Evolutionary conservation across 1,140 invertebrate species (phyloP), one percentile per base, ranked within the genome.

Genomic region (Drosophila albomicans): DNA sequence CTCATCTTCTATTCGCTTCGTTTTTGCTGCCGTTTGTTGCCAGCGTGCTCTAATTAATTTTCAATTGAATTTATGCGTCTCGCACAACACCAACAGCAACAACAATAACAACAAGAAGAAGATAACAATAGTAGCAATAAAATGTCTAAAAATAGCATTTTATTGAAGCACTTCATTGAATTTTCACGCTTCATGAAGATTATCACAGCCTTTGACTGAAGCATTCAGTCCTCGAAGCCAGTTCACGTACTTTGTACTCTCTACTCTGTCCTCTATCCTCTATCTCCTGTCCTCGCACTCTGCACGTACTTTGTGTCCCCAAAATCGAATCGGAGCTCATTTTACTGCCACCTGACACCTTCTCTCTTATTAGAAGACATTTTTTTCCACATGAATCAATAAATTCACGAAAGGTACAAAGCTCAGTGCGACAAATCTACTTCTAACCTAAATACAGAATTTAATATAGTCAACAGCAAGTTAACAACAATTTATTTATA

Each of bases 11-110:
- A 15, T n/a, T 15, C 43, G 20, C 25, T 15, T 65, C 6, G n/a
- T n/a, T 41, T 10, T 13, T 71, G 6, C 41, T 30, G 28, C 51
- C 16, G 43, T 58, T 11, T 57, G n/a, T 32, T 67, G 51, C 6
- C 59, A 51, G 45, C 25, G 48, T 32, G 70, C 41, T 49, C 82
- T 86, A 85, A 85, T 85, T 86, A 69, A 85, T 86, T 85, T 86
- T 68, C 66, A 81, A 86, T 81, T 45, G 52, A 80, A 80, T 80
- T 80, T 74, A 80, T 74, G 65, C 62, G 59, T 48, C 51, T 35
- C 59, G 54, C 62, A 68, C 46, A 62, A 30, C 25, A 49, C 15
- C 52, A 67, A 43, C 11, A 45, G 13, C 48, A 52, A 64, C n/a
- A 35, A 11, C 15, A 49, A 35, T 43, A 45, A 65, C 25, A 54